Base-by-base conservation (phyloP, 2,797 vertebrate genomes). In the Amniataba percoides region DNA sequence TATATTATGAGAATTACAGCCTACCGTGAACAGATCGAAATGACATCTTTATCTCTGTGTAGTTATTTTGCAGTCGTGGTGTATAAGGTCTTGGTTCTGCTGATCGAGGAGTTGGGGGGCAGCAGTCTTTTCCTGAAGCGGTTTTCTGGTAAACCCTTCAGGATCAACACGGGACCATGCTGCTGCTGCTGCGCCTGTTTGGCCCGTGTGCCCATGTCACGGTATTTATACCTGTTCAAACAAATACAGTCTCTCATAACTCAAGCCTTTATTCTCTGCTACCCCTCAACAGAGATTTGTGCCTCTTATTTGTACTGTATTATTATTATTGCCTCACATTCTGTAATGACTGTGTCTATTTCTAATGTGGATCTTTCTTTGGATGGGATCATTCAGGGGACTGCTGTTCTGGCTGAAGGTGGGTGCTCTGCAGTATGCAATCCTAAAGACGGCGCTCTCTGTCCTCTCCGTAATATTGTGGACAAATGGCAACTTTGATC, bases 21-120 rank as follows among this genome's bases (percentile, higher is more conserved):
- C 56, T n/a, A 70, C 8, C 19, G 13, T n/a, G 25, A 59, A 25
- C 13, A 5, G 14, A 6, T 14, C 3, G 65, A 12, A 58, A 25
- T 31, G 1, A 3, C 55, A 21, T 36, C 7, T 57, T n/a, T 45
- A 57, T 73, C 14, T 84, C 10, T 74, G 65, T 85, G 43, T 56
- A 97, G 96, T 82, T 97, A 97, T 91, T 97, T 97, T 93, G 95
- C 96, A 74, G 90, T 96, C 15, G 95, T 96, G 69, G 95, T 97
- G 82, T 97, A 96, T 89, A 96, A 97, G 84, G 88, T 97, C 86
- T 85, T 97, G 90, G 61, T 94, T 64, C 92, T 97, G 93, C 78
- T 98, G 87, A 89, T 97, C 14, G 95, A 95, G 77, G 96, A 98
- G 90, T 91, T 96, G 0, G 96, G 95, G 8, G 96, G 96, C 74